phyloP scores from a whole-genome alignment of 2,113 vertebrate species.

The Oceanodroma tethys region DNA sequence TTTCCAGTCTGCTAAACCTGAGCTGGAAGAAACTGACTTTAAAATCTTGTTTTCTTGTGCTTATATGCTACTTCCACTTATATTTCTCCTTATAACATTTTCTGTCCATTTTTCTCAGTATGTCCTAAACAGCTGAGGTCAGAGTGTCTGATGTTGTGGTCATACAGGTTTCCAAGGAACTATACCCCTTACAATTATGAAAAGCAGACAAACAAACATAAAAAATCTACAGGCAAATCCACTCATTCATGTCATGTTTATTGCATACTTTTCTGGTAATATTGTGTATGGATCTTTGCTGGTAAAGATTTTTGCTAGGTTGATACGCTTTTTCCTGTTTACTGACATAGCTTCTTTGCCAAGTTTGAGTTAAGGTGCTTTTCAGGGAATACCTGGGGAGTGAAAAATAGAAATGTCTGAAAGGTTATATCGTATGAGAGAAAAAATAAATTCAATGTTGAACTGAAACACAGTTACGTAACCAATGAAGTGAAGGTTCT shows the following conservation, averaged over 20 bases:
- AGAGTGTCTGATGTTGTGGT: background rate
- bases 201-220: background rate
- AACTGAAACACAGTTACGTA: background rate
- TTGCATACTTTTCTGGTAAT: background rate
- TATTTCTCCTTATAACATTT: background rate
- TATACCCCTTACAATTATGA: background rate
- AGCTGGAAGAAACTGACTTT: background rate
- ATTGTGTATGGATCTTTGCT: background rate
- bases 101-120: background rate
- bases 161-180: background rate
- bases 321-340: background rate
- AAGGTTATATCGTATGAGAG: background rate
- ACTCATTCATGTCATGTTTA: background rate
- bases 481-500: background rate
- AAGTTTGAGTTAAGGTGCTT: background rate
- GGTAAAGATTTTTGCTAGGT: background rate
- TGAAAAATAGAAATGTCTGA: background rate
- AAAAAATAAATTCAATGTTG: background rate
- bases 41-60: background rate
- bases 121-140: background rate
- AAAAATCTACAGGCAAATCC: background rate
- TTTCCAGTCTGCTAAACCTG: background rate
- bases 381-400: background rate
- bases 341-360: background rate
- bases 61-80: background rate